Conservation (phyloP, 2,113 vertebrate species). For the Struthio camelus region DNA sequence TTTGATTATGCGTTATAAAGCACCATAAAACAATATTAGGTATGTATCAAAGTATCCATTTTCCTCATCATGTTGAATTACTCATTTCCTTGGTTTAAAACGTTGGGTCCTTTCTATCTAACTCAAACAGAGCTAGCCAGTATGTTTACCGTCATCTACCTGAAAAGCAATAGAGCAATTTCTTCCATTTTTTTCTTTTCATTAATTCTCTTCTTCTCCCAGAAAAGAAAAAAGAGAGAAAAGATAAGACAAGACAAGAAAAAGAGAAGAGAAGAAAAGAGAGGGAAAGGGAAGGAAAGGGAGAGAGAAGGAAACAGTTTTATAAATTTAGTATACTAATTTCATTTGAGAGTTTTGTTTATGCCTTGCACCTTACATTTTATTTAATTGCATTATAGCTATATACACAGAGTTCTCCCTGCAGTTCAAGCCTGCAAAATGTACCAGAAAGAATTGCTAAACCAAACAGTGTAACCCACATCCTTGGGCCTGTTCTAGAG, state of each 20-base stretch:
- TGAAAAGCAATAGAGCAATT: not conserved
- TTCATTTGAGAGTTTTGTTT: not conserved
- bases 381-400: not conserved
- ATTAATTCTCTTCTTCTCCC: not conserved
- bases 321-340: not conserved
- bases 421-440: not conserved
- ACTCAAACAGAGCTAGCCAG: not conserved
- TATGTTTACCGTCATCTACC: conserved; percentile 10
- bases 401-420: not conserved
- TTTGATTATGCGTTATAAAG: conserved; percentile 66
- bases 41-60: conserved; percentile 54
- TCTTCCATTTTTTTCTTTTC: not conserved
- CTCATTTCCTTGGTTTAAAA: conserved; percentile 61
- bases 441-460: not conserved
- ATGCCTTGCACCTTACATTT: not conserved
- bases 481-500: not conserved
- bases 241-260: not conserved
- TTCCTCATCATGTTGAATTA: conserved; percentile 43
- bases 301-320: not conserved
- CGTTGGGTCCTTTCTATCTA: conserved; percentile 19
- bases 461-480: not conserved
- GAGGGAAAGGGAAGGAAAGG: not conserved
- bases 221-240: not conserved
- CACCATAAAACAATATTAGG: conserved; percentile 58
- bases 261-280: not conserved